These are phyloP conservation scores for Leptinotarsa undecemlineata DNA, from an alignment of 1,140 invertebrate species.

Conservation along the genomic window DNA sequence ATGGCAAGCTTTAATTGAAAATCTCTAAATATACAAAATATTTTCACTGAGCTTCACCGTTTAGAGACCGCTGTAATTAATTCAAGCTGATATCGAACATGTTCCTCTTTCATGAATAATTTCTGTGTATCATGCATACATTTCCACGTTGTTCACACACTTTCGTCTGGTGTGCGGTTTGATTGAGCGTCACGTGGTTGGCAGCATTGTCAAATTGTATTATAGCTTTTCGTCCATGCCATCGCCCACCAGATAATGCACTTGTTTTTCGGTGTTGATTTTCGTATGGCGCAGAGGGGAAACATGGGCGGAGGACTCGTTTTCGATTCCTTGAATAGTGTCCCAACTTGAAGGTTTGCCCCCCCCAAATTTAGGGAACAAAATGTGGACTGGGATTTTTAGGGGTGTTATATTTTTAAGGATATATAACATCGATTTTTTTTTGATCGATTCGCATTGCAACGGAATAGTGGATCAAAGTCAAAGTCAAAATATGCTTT, in stretches of 20 bases:
- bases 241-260: not conserved
- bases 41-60: not conserved
- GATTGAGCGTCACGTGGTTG: not conserved
- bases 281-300: not conserved
- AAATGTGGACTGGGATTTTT: too few species aligned
- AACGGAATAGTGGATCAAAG: too few species aligned
- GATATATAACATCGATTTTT: too few species aligned
- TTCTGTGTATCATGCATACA: not conserved
- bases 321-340: too few species aligned
- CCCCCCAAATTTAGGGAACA: too few species aligned
- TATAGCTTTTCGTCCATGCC: too few species aligned
- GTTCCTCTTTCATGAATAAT: not conserved
- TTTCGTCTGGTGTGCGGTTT: not conserved
- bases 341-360: too few species aligned
- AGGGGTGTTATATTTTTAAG: too few species aligned
- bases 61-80: not conserved
- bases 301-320: not conserved
- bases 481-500: too few species aligned
- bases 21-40: not conserved
- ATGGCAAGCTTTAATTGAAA: too few species aligned
- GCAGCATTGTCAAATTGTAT: not conserved
- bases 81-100: not conserved
- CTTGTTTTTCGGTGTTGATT: not conserved
- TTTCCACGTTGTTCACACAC: not conserved
- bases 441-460: too few species aligned